Evolutionary conservation across 2,797 vertebrate species (phyloP).

Genomic region (Schizopygopsis malacanthus): DNA sequence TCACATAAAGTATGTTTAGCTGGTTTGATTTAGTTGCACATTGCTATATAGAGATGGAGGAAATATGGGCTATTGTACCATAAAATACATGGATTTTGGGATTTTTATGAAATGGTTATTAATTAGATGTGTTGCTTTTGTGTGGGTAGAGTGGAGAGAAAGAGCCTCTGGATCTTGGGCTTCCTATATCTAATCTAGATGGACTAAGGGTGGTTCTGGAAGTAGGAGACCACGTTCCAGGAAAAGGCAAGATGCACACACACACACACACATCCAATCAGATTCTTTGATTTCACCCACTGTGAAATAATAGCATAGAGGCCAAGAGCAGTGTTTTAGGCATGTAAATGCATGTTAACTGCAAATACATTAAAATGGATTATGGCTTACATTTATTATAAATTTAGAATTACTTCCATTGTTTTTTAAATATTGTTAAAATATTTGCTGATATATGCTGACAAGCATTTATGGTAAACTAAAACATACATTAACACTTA

Average conservation of each 20-base stretch:
- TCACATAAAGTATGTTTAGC: slow-evolving; percentile 1
- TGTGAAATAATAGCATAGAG: background rate
- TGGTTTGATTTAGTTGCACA: slow-evolving; percentile 22
- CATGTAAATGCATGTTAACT: background rate
- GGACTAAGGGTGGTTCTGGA: slow-evolving; percentile 94
- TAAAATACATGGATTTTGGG: background rate
- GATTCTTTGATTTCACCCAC: background rate
- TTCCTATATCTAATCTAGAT: slow-evolving; percentile 96
- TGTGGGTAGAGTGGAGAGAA: slow-evolving; percentile 89
- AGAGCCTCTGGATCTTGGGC: slow-evolving; percentile 92
- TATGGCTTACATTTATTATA: too few relatives aligned
- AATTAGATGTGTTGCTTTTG: slow-evolving; percentile 53
- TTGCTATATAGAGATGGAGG: background rate
- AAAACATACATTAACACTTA: background rate
- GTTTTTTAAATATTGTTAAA: background rate
- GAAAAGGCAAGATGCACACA: slow-evolving; percentile 81
- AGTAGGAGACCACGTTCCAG: slow-evolving; percentile 79
- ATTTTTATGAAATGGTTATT: slow-evolving; percentile 8
- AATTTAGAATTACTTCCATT: background rate
- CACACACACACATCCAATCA: background rate
- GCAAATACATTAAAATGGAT: background rate
- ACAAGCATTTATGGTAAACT: background rate
- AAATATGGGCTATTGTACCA: background rate
- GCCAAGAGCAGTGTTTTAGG: background rate
- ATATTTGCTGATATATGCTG: background rate